A percentile compares a stretch with the other conserved stretches of the same genome.
phyloP scores from a whole-genome alignment of 2,797 vertebrate species.

The Sebastes jordani region DNA sequence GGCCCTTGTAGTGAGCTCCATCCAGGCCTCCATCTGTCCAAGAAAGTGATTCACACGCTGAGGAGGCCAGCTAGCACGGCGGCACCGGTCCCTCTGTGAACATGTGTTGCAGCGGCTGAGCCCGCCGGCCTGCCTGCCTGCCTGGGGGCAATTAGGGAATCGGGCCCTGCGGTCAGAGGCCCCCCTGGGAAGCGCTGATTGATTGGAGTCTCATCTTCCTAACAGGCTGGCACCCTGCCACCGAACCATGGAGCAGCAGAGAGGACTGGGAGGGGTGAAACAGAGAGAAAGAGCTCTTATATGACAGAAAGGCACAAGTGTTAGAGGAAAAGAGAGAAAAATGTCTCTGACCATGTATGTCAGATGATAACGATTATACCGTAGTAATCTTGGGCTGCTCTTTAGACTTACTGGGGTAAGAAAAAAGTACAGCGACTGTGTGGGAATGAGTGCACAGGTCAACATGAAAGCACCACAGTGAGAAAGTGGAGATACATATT shows the following conservation, averaged over 20 bases:
- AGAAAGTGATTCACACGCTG: conserved; percentile 71
- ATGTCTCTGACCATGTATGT: conserved; percentile 65
- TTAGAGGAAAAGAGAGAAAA: conserved; percentile 66
- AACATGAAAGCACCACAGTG: conserved; percentile 54
- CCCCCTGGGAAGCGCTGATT: conserved; percentile 82
- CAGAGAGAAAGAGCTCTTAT: conserved; percentile 46
- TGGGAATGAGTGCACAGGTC: conserved; percentile 69
- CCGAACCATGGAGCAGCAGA: conserved; percentile 67
- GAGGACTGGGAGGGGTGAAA: conserved; percentile 56
- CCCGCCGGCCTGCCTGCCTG: conserved; percentile 46
- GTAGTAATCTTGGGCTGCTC: conserved; percentile 73
- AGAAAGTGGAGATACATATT: conserved; percentile 44
- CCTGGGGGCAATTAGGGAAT: conserved; percentile 75
- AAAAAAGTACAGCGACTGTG: conserved; percentile 34
- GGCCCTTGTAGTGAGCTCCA: conserved; percentile 46
- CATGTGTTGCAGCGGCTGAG: conserved; percentile 81
- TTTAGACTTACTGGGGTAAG: conserved; percentile 39
- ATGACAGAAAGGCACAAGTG: conserved; percentile 59
- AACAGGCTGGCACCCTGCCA: conserved; percentile 85
- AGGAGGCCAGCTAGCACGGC: conserved; percentile 51
- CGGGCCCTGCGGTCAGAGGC: conserved; percentile 61
- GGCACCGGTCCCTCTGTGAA: conserved; percentile 68
- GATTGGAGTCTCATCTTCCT: conserved; percentile 89
- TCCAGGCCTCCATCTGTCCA: conserved; percentile 78
- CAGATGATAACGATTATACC: conserved; percentile 78